Conservation (phyloP, 1,140 invertebrate genomes). For the Aradophagus sp. region DNA sequence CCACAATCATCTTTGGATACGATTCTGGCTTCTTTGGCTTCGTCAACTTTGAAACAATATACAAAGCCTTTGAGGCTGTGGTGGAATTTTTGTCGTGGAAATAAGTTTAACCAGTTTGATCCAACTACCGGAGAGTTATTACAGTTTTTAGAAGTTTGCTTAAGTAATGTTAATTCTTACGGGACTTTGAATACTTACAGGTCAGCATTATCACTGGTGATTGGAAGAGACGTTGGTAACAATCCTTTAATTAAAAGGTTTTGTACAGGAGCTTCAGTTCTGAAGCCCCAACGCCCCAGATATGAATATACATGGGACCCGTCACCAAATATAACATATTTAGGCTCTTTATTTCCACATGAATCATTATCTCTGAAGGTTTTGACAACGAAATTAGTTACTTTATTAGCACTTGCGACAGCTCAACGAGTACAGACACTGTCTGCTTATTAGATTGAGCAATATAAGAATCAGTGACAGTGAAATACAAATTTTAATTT, state of each 20-base stretch:
- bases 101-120: background rate
- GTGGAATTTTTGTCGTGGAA: background rate
- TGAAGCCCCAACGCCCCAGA: conserved; percentile 6
- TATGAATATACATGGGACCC: conserved; percentile 12
- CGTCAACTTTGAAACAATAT: conserved; percentile 1
- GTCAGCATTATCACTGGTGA: conserved; percentile 2
- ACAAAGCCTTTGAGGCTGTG: conserved; percentile 6
- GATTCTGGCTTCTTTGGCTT: background rate
- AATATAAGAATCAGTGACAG: background rate
- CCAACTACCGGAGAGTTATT: background rate
- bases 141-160: background rate
- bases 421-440: conserved; percentile 3
- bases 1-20: background rate
- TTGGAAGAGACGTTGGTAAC: background rate
- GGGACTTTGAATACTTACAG: conserved; percentile 2
- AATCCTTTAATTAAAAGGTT: conserved; percentile 7
- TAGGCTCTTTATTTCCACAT: conserved; percentile 1
- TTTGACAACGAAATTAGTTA: conserved; percentile 1
- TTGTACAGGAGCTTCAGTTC: conserved; percentile 1
- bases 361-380: background rate
- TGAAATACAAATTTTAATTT: background rate
- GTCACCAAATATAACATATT: background rate
- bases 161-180: background rate
- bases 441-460: background rate
- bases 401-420: background rate